Evolutionary conservation across 2,113 vertebrate species (phyloP).

Genomic region (Thermophis baileyi): DNA sequence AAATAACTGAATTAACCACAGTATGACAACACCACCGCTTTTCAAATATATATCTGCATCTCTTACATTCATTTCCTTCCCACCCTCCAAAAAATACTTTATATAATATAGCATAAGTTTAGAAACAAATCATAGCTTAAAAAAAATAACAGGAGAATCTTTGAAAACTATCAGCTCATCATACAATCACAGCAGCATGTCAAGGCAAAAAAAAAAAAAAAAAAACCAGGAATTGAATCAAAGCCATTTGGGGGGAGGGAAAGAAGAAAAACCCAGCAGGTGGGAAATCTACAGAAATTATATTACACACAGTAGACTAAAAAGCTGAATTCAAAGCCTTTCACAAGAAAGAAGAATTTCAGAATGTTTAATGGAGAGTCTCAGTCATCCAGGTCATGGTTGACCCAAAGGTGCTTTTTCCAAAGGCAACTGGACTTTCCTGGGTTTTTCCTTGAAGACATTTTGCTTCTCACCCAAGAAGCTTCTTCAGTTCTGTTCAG

Average conservation of each 20-base stretch:
- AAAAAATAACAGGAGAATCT: constrained; percentile 58
- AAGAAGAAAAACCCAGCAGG: constrained; percentile 54
- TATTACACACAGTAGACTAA: constrained; percentile 58
- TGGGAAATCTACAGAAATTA: constrained; percentile 68
- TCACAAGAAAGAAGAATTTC: constrained; percentile 45
- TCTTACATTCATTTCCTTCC: constrained; percentile 86
- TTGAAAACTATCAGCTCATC: constrained; percentile 65
- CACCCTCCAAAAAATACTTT: constrained; percentile 64
- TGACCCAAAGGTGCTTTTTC: background rate
- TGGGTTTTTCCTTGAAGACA: background rate
- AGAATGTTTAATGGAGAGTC: background rate
- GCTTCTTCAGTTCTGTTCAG: background rate
- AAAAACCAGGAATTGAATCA: too few relatives aligned
- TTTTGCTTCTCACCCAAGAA: background rate
- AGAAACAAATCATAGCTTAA: constrained; percentile 60
- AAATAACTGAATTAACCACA: constrained; percentile 81
- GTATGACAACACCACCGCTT: constrained; percentile 84
- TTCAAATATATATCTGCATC: constrained; percentile 75
- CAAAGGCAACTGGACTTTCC: background rate
- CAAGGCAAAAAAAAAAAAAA: constrained; percentile 41
- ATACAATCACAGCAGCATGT: constrained; percentile 66
- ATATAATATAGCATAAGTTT: constrained; percentile 60
- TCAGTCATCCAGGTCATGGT: background rate
- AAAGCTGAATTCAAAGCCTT: constrained; percentile 41
- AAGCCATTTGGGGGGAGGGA: background rate